Conservation (phyloP, 2,113 vertebrate species). For the Cichladusa arquata region DNA sequence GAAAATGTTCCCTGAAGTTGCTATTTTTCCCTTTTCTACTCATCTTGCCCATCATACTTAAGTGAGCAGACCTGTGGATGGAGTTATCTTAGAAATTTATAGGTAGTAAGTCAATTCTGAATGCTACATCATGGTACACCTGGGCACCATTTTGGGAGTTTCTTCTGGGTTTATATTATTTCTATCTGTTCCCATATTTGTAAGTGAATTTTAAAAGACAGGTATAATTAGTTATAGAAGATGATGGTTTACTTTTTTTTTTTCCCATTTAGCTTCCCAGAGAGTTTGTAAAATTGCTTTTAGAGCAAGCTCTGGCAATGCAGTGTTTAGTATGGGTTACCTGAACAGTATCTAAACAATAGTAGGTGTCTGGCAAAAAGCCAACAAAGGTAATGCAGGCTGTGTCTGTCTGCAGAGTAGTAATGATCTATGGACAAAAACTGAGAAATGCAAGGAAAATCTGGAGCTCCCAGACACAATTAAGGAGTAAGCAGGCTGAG, state of each 20-base stretch:
- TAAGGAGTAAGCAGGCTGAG: not conserved
- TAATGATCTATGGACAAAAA: not conserved
- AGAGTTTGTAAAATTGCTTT: not conserved
- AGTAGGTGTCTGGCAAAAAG: not conserved
- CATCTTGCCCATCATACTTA: not conserved
- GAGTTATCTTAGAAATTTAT: not conserved
- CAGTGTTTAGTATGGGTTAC: not conserved
- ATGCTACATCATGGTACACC: not conserved
- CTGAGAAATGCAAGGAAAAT: slow-evolving; percentile 3
- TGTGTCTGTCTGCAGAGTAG: not conserved
- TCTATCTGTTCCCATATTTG: not conserved
- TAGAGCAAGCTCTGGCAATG: not conserved
- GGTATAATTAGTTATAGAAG: not conserved
- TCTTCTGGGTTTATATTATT: not conserved
- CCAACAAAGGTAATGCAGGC: not conserved
- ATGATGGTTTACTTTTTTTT: not conserved
- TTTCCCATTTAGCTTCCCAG: not conserved
- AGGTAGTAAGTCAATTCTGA: not conserved
- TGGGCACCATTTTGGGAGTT: not conserved
- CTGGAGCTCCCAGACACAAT: not conserved
- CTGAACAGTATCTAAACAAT: not conserved
- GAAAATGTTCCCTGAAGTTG: not conserved
- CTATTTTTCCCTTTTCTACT: not conserved
- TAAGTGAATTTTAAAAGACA: not conserved
- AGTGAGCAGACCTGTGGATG: not conserved